phyloP scores from a whole-genome alignment of 2,888 invertebrate species.

The Pteria penguin region DNA sequence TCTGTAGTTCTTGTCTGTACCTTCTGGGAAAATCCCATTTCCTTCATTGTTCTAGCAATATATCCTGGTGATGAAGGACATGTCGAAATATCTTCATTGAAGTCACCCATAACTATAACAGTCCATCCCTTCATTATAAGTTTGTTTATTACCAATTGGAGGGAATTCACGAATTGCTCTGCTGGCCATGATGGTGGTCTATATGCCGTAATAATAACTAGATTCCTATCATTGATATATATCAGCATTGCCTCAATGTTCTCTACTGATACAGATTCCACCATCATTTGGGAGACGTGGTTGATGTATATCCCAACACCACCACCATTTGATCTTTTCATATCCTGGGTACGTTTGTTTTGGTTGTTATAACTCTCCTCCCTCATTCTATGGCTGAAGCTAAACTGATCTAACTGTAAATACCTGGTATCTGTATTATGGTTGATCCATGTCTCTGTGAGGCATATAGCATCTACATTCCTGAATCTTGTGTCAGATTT shows the following conservation, averaged over 20 bases:
- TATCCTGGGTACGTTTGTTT: no score
- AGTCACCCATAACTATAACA: not conserved
- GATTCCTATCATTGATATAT: not conserved
- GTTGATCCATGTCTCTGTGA: slow-evolving; percentile 10
- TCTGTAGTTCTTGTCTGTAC: slow-evolving; percentile 1
- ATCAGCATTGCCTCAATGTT: not conserved
- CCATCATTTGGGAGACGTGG: not conserved
- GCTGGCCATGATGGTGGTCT: not conserved
- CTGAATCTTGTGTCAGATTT: not conserved
- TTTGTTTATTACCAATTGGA: not conserved
- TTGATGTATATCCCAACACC: not conserved
- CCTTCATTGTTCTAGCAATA: no score
- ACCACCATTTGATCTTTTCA: slow-evolving; percentile 6
- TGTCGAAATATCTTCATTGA: slow-evolving; percentile 7
- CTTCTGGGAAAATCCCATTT: not conserved
- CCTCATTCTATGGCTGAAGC: not conserved
- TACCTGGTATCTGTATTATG: not conserved
- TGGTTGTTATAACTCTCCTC: not conserved
- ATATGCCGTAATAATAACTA: not conserved
- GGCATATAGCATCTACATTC: not conserved
- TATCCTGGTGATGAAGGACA: no score
- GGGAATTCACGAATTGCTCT: not conserved
- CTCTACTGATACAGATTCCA: not conserved
- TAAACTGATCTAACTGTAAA: not conserved
- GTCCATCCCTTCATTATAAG: no score